These are phyloP conservation scores for Metopia argyrocephala DNA, from an alignment of 2,888 invertebrate genomes.

Conservation along the genomic window DNA sequence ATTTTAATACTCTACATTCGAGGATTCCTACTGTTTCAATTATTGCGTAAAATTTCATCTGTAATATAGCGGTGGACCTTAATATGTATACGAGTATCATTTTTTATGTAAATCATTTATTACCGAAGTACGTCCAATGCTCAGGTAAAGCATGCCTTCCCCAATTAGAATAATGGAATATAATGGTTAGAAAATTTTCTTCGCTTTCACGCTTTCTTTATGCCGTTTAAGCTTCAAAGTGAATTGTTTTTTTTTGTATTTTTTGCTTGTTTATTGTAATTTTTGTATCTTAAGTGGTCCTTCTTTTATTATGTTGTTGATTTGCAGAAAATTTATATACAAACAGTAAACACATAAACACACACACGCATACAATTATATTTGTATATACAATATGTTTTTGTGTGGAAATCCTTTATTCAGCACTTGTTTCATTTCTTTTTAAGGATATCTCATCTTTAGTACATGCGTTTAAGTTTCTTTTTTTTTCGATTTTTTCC, in stretches of 20 bases:
- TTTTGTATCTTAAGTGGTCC: conserved; percentile 73
- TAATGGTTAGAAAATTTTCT: conserved; percentile 39
- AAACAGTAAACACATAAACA: neutral
- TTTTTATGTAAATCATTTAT: too few species aligned
- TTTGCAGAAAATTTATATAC: conserved; percentile 67
- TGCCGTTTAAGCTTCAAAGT: conserved; percentile 71
- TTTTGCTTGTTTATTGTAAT: conserved; percentile 20
- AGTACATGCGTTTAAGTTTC: neutral
- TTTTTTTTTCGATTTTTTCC: conserved; percentile 12
- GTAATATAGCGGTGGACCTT: too few species aligned
- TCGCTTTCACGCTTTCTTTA: conserved; percentile 56
- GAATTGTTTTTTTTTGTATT: conserved; percentile 56
- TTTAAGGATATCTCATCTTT: conserved; percentile 63
- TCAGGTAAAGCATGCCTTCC: conserved; percentile 7
- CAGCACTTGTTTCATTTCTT: neutral
- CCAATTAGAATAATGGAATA: conserved; percentile 15
- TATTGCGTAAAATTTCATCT: too few species aligned
- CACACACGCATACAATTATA: neutral
- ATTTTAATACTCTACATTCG: too few species aligned
- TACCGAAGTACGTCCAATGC: neutral
- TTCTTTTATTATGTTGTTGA: conserved; percentile 75
- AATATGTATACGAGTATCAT: too few species aligned
- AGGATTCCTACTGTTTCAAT: too few species aligned
- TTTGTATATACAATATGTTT: neutral
- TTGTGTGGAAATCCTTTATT: neutral